Evolutionary conservation across 2,113 vertebrate genomes (phyloP).

Genomic region (Plecotus auritus): DNA sequence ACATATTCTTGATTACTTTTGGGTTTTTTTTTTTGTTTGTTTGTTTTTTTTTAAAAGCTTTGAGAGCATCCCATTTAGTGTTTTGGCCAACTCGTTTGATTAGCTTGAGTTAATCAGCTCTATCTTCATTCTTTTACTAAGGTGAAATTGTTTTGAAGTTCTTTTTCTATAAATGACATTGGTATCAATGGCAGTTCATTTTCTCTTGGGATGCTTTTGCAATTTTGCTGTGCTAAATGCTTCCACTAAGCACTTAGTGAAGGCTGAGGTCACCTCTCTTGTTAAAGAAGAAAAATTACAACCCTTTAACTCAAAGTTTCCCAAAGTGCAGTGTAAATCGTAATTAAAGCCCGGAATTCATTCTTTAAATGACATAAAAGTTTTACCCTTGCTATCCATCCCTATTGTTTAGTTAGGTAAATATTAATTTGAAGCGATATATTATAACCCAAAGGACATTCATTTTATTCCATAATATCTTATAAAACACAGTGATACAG

Average conservation of each 20-base stretch:
- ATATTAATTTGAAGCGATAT: slow-evolving; percentile 19
- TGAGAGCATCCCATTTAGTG: slow-evolving; percentile 10
- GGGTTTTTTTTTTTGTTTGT: no score
- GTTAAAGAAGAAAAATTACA: slow-evolving; percentile 65
- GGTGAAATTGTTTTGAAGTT: slow-evolving; percentile 63
- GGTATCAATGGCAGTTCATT: slow-evolving; percentile 52
- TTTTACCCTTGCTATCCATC: neutral
- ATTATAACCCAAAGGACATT: neutral
- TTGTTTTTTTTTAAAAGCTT: neutral
- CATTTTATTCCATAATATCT: neutral
- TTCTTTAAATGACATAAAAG: neutral
- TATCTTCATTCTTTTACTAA: slow-evolving; percentile 34
- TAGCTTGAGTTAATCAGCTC: slow-evolving; percentile 55
- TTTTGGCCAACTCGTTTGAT: slow-evolving; percentile 46
- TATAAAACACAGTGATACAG: neutral
- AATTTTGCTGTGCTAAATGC: slow-evolving; percentile 61
- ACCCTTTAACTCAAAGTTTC: slow-evolving; percentile 60
- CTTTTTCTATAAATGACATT: slow-evolving; percentile 59
- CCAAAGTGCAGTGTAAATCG: slow-evolving; percentile 35
- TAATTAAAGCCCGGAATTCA: slow-evolving; percentile 35
- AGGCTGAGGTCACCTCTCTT: slow-evolving; percentile 62
- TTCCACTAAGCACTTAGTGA: slow-evolving; percentile 56
- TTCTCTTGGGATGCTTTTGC: slow-evolving; percentile 46
- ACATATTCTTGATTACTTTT: slow-evolving; percentile 46
- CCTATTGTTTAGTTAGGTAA: neutral